Evolutionary conservation across 1,140 invertebrate species (phyloP).

Genomic region (Antheraea mylitta): DNA sequence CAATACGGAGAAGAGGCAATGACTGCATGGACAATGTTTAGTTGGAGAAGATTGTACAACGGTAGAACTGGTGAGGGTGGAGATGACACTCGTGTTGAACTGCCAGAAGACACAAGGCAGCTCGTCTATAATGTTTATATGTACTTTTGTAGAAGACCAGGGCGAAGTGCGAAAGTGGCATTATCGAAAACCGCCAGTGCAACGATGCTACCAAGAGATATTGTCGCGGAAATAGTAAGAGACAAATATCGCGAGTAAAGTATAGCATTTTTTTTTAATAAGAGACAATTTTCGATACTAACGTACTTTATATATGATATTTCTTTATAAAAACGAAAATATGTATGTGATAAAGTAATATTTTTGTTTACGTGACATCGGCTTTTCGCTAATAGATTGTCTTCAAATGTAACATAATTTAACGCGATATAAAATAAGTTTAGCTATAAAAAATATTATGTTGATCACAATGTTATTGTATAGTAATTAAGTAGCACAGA

Average conservation of each 20-base stretch:
- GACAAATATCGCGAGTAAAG: slow-evolving; percentile 46
- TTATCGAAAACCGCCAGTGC: slow-evolving; percentile 66
- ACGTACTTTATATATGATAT: too few relatives aligned
- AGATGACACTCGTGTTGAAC: slow-evolving; percentile 52
- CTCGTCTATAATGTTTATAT: slow-evolving; percentile 71
- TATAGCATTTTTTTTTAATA: too few relatives aligned
- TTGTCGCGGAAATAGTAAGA: slow-evolving; percentile 66
- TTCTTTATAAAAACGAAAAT: neutral
- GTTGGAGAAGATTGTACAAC: slow-evolving; percentile 68
- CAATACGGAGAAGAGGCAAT: slow-evolving; percentile 72
- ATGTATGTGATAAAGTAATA: neutral
- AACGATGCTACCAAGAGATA: slow-evolving; percentile 66
- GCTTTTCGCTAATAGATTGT: too few relatives aligned
- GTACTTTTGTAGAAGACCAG: slow-evolving; percentile 64
- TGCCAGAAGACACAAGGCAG: slow-evolving; percentile 67
- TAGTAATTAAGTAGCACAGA: too few relatives aligned
- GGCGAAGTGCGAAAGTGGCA: slow-evolving; percentile 58
- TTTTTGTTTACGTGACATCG: neutral
- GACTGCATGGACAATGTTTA: slow-evolving; percentile 76
- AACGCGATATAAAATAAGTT: too few relatives aligned
- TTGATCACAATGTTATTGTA: too few relatives aligned
- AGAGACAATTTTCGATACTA: too few relatives aligned
- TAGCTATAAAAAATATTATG: too few relatives aligned
- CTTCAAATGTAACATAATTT: too few relatives aligned
- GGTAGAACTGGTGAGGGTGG: slow-evolving; percentile 38